Percentiles rank a stretch among this genome's conserved stretches.
phyloP scores from a whole-genome alignment of 2,888 invertebrate species.

The Drosophila percnosoma region DNA sequence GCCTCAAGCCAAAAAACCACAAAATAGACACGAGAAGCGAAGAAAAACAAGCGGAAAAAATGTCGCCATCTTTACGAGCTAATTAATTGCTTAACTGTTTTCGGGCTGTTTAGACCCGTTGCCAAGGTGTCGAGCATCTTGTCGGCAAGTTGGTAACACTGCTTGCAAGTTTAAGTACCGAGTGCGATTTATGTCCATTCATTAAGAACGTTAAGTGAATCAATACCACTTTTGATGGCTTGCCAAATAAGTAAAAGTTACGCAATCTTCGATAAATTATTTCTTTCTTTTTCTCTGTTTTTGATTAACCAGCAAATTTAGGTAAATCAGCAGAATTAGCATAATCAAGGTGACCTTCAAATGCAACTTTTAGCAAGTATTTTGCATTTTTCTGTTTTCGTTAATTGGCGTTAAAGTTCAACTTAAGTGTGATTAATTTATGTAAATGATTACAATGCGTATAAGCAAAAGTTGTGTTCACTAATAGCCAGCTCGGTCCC shows the following conservation, averaged over 20 bases:
- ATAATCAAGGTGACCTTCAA: slow-evolving; percentile 58
- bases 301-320: not conserved
- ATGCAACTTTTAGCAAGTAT: slow-evolving; percentile 21
- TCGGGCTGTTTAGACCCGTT: slow-evolving; percentile 5
- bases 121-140: slow-evolving; percentile 65
- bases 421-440: slow-evolving; percentile 56
- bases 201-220: slow-evolving; percentile 34
- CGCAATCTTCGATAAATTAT: slow-evolving; percentile 14
- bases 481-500: slow-evolving; percentile 47
- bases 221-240: slow-evolving; percentile 16
- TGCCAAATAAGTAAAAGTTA: slow-evolving; percentile 16
- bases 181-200: slow-evolving; percentile 11
- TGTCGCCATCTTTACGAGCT: slow-evolving; percentile 40
- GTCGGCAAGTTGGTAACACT: slow-evolving; percentile 53
- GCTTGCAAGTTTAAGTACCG: slow-evolving; percentile 9
- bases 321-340: slow-evolving; percentile 36
- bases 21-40: not conserved
- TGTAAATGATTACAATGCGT: slow-evolving; percentile 50
- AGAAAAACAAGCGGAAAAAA: slow-evolving; percentile 11
- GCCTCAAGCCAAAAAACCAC: slow-evolving; percentile 55
- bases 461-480: slow-evolving; percentile 17
- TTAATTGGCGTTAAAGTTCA: slow-evolving; percentile 8
- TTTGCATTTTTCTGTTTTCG: not conserved
- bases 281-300: not conserved
- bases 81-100: slow-evolving; percentile 62